Conservation (phyloP, 1,140 invertebrate species). For the Eupeodes corollae region DNA sequence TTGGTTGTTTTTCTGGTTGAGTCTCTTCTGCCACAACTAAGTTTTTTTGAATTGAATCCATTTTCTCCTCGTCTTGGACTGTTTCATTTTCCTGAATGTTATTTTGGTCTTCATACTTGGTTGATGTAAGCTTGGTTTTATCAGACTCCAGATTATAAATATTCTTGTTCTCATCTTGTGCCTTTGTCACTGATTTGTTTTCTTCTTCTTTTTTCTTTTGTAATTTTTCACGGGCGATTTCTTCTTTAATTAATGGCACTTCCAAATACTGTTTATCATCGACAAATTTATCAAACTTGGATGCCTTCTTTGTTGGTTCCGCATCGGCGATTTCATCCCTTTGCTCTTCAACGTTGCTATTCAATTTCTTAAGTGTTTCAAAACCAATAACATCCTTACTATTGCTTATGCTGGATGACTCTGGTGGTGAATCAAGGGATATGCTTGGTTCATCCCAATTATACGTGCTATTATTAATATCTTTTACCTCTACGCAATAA, state of each 20-base stretch:
- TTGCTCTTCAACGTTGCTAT: constrained; percentile 17
- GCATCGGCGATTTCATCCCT: constrained; percentile 17
- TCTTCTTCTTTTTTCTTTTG: constrained; percentile 6
- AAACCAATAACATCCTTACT: constrained; percentile 35
- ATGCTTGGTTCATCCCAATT: constrained; percentile 25
- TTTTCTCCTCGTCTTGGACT: constrained; percentile 30
- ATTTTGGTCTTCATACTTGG: constrained; percentile 10
- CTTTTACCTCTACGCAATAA: constrained; percentile 48
- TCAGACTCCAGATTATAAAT: no score
- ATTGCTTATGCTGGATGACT: constrained; percentile 19
- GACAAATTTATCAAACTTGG: constrained; percentile 34
- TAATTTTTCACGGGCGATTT: constrained; percentile 28
- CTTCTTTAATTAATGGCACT: constrained; percentile 32
- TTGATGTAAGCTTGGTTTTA: not conserved
- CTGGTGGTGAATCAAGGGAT: constrained; percentile 12
- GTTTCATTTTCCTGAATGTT: constrained; percentile 38
- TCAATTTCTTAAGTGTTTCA: constrained; percentile 30
- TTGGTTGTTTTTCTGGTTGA: not conserved
- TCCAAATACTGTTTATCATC: constrained; percentile 37
- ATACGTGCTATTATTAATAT: constrained; percentile 40
- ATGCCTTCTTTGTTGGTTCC: constrained; percentile 28
- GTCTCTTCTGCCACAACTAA: not conserved
- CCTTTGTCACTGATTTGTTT: constrained; percentile 6
- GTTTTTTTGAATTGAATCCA: constrained; percentile 12
- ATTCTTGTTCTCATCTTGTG: not conserved